phyloP scores from a whole-genome alignment of 2,888 invertebrate species.

The Steinernema hermaphroditum region DNA sequence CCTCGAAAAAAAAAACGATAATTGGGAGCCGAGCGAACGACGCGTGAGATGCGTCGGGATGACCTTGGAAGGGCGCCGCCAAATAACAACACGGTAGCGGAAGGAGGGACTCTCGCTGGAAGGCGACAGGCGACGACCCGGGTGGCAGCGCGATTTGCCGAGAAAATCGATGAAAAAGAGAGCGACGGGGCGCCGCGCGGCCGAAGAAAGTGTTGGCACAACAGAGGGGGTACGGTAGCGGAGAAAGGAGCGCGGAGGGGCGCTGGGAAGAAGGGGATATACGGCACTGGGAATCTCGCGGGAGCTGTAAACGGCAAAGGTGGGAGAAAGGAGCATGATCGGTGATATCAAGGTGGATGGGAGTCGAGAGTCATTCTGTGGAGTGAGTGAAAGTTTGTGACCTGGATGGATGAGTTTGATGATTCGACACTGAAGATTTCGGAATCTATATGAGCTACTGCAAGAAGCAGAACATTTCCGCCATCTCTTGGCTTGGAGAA shows the following conservation, averaged over 20 bases:
- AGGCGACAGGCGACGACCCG: conserved; percentile 29
- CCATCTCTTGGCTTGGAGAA: no score
- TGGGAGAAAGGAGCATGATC: no score
- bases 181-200: no score
- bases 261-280: background rate
- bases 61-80: conserved; percentile 10
- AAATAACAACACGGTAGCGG: conserved; percentile 27
- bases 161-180: conserved; percentile 29
- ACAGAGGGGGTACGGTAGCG: background rate
- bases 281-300: background rate
- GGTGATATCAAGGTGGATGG: no score
- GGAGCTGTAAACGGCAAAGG: background rate
- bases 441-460: background rate
- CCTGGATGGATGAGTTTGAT: no score
- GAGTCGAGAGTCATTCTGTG: no score
- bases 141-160: conserved; percentile 31
- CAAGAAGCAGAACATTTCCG: no score
- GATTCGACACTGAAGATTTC: background rate
- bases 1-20: conserved; percentile 17
- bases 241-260: background rate
- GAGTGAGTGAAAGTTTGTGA: no score
- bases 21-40: conserved; percentile 25
- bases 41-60: conserved; percentile 29
- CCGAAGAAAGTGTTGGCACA: conserved; percentile 8
- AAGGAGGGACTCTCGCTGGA: conserved; percentile 4